A percentile compares a stretch with the other conserved stretches of the same genome.
Evolutionary conservation across 2,888 invertebrate genomes (phyloP).

Genomic region (Leptopilina drosophilae): DNA sequence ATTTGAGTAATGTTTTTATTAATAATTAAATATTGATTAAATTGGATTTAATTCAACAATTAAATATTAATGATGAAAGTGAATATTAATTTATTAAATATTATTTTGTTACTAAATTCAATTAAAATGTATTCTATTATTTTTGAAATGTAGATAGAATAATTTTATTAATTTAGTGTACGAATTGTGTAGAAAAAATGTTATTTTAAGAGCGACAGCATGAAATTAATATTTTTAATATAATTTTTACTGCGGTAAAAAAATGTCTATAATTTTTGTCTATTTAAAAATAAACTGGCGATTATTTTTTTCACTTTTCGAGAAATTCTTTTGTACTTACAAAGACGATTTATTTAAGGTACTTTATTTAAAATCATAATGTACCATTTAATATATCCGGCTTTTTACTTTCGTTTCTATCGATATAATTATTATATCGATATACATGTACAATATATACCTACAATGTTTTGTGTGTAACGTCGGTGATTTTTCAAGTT

Average conservation of each 20-base stretch:
- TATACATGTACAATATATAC: constrained; percentile 69
- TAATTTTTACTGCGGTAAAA: constrained; percentile 45
- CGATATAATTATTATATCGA: constrained; percentile 62
- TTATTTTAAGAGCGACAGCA: constrained; percentile 30
- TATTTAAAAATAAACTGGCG: constrained; percentile 20
- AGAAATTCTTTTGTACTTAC: constrained; percentile 60
- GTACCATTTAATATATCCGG: constrained; percentile 48
- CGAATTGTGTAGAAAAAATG: not conserved
- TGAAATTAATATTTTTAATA: constrained; percentile 18
- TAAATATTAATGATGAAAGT: no score
- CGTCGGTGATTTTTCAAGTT: constrained; percentile 59
- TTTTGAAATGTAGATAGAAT: no score
- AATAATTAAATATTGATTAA: not conserved
- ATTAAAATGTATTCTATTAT: no score
- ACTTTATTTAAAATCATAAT: constrained; percentile 59
- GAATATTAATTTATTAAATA: not conserved
- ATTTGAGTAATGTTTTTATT: not conserved
- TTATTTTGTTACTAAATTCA: not conserved
- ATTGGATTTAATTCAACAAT: not conserved
- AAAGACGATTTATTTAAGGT: constrained; percentile 64
- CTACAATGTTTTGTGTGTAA: constrained; percentile 64
- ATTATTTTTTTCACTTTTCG: constrained; percentile 24
- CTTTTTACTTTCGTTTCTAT: constrained; percentile 49
- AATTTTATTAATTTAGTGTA: no score
- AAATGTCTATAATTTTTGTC: constrained; percentile 35